phyloP scores from a whole-genome alignment of 2,113 vertebrate species.

The Sardina pilchardus region DNA sequence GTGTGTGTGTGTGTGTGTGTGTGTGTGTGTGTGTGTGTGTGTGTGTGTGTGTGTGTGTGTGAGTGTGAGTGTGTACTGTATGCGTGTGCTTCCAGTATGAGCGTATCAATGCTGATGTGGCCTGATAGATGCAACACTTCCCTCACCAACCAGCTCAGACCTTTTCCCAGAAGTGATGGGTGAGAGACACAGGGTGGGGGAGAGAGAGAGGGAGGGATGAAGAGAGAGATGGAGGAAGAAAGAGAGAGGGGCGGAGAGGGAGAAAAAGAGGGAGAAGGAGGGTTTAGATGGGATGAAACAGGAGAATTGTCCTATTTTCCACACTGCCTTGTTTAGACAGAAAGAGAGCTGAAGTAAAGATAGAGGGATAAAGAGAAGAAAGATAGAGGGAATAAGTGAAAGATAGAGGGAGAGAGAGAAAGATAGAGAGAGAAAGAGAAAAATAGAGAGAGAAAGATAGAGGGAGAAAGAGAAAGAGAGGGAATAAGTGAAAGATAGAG shows the following conservation, averaged over 20 bases:
- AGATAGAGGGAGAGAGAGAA: not conserved
- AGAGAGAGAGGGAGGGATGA: not conserved
- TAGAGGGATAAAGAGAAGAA: conserved; percentile 32
- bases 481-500: too few species aligned
- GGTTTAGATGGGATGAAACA: not conserved
- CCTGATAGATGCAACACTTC: not conserved
- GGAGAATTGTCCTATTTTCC: not conserved
- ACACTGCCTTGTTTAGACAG: not conserved
- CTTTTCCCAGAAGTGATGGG: not conserved
- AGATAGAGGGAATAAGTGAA: not conserved
- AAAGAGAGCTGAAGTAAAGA: too few species aligned
- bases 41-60: not conserved
- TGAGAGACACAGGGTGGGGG: not conserved
- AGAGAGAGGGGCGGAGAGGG: conserved; percentile 32
- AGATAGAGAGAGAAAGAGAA: not conserved
- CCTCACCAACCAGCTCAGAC: not conserved
- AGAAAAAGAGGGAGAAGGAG: conserved; percentile 42
- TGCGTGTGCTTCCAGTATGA: not conserved
- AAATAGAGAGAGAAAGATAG: too few species aligned
- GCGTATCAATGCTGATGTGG: not conserved
- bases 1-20: not conserved
- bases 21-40: not conserved
- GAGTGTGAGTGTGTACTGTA: not conserved
- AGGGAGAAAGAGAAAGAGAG: not conserved
- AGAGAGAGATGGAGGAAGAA: not conserved